Evolutionary conservation across 2,888 invertebrate genomes (phyloP), one percentile per base, ranked within the genome.

Genomic region (Temnothorax rugatulus): DNA sequence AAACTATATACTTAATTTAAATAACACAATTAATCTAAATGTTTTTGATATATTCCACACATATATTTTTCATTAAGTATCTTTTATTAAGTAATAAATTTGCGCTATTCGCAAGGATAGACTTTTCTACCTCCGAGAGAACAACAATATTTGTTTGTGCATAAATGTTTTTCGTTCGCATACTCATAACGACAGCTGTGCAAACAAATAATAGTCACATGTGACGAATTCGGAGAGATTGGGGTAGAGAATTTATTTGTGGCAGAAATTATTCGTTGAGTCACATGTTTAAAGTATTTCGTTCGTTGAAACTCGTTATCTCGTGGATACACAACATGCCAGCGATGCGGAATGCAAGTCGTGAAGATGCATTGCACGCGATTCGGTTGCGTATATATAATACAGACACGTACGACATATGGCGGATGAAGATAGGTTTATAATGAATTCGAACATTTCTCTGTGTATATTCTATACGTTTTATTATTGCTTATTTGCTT

Each of bases 231-330:
- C 15, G 15, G n/a, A 54, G n/a, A 54, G 15, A 41, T 21, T 54
- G 73, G 41, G 5, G 7, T 25, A 18, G 41, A 41, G 21, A 15
- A 69, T 77, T 69, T 77, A 77, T 69, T 68, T 18, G 13, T 3
- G 11, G 15, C 11, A 44, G 68, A 68, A 68, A 68, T 77, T 64
- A 76, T 76, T 77, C 29, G 44, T 44, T 15, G 44, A 69, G 3
- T 44, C n/a, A 25, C n/a, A 54, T 66, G 15, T 25, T 68, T 2
- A 9, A 15, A 68, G 44, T 29, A 57, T 9, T 69, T 57, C 2
- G n/a, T 77, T 77, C 13, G 52, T 41, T 50, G 54, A 8, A 76
- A 54, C 41, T 77, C 15, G 68, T 77, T 54, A 77, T 52, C 9
- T 25, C 44, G 15, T 4, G 44, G 15, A 52, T 52, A 41, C 38